These are phyloP conservation scores for Sula dactylatra DNA, from an alignment of 2,113 vertebrate genomes.

Conservation along the genomic window DNA sequence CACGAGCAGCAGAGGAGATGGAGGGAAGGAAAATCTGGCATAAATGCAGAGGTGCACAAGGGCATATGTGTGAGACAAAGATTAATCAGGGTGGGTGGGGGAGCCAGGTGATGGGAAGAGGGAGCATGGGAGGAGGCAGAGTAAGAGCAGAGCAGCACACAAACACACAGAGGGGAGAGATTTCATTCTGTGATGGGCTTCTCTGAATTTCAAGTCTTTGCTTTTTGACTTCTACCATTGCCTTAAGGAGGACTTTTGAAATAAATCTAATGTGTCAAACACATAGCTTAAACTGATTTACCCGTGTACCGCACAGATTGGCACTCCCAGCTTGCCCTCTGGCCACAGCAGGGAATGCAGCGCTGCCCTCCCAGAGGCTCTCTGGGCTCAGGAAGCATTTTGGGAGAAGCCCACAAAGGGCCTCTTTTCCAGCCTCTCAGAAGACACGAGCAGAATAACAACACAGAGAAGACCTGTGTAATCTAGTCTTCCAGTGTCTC, in stretches of 20 bases:
- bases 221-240: background rate
- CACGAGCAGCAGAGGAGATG: background rate
- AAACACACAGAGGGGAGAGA: background rate
- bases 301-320: accelerated
- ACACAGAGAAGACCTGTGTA: background rate
- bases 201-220: background rate
- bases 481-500: background rate
- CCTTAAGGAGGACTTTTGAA: background rate
- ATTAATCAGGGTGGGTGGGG: background rate
- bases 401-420: background rate
- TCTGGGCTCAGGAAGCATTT: background rate
- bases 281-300: background rate
- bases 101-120: background rate
- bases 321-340: background rate
- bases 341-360: background rate
- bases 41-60: background rate
- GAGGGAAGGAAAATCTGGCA: background rate
- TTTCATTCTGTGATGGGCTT: background rate
- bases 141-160: background rate
- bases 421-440: background rate
- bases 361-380: background rate
- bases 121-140: background rate
- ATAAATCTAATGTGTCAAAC: background rate
- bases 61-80: background rate
- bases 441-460: background rate